These are phyloP conservation scores for Pyrochroa serraticornis DNA, from an alignment of 2,888 invertebrate genomes.

Conservation along the genomic window DNA sequence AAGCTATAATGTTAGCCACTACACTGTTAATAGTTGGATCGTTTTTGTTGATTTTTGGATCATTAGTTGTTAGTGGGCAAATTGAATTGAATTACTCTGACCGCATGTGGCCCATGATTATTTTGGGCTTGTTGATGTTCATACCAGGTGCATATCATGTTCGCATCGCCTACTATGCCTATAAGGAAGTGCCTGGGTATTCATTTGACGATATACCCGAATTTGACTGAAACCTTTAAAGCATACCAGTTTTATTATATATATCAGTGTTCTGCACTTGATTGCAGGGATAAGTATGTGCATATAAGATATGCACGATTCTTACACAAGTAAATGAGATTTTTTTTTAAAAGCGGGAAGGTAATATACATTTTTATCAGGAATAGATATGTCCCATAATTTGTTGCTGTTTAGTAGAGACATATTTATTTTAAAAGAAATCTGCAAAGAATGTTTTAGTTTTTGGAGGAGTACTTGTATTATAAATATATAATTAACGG, in stretches of 20 bases:
- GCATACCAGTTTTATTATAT: neutral
- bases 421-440: too few relatives aligned
- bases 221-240: conserved; percentile 66
- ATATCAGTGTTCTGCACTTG: neutral
- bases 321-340: too few relatives aligned
- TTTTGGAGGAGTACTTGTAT: too few relatives aligned
- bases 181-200: conserved; percentile 81
- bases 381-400: too few relatives aligned
- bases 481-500: too few relatives aligned
- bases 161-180: conserved; percentile 85
- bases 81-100: conserved; percentile 85
- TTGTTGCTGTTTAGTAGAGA: too few relatives aligned
- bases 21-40: conserved; percentile 80
- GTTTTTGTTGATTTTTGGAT: conserved; percentile 71
- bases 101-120: conserved; percentile 87
- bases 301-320: neutral
- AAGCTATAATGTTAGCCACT: conserved; percentile 78
- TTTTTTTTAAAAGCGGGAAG: too few relatives aligned
- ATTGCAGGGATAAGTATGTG: neutral
- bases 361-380: too few relatives aligned
- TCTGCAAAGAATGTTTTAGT: too few relatives aligned
- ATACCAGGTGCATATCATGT: conserved; percentile 92
- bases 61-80: conserved; percentile 79
- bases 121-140: conserved; percentile 87
- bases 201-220: conserved; percentile 90